These are phyloP conservation scores for Chrysaora quinquecirrha DNA, from an alignment of 30 jellyfish, hydroid and myxozoan species.

Conservation along the genomic window DNA sequence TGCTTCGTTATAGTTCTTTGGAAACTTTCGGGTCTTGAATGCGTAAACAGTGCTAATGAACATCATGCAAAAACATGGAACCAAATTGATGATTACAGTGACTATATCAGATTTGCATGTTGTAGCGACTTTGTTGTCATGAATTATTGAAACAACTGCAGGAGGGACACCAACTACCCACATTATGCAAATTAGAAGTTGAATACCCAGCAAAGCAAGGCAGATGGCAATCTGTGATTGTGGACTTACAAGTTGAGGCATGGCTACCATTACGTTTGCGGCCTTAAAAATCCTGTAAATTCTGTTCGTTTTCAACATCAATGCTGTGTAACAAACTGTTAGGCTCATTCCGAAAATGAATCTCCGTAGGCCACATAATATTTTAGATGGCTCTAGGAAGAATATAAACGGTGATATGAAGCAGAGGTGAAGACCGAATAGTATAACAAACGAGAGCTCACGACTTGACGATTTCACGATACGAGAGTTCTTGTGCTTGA, in stretches of 20 bases:
- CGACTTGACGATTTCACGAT: conserved; percentile 57
- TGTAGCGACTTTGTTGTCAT: conserved; percentile 39
- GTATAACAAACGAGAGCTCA: conserved; percentile 42
- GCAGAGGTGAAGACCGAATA: conserved; percentile 17
- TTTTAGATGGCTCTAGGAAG: conserved; percentile 19
- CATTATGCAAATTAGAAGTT: conserved; percentile 33
- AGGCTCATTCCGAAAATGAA: conserved; percentile 54
- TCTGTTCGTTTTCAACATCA: conserved; percentile 61
- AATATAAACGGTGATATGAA: conserved; percentile 29
- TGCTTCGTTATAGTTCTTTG: conserved; percentile 65
- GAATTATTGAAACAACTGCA: neutral
- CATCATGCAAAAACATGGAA: conserved; percentile 42
- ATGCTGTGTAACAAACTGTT: conserved; percentile 41
- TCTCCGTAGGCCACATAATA: conserved; percentile 50
- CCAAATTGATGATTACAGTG: conserved; percentile 18
- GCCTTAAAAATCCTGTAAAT: conserved; percentile 56
- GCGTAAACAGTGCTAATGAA: conserved; percentile 60
- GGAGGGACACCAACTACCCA: conserved; percentile 32
- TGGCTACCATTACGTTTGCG: conserved; percentile 20
- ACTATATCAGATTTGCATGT: conserved; percentile 26
- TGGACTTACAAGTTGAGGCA: conserved; percentile 61
- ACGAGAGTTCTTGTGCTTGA: conserved; percentile 4
- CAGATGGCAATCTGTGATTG: conserved; percentile 43
- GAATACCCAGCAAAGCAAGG: neutral
- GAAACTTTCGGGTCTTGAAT: conserved; percentile 65